Evolutionary conservation across 2,797 vertebrate species (phyloP).

Genomic region (Fringilla coelebs): DNA sequence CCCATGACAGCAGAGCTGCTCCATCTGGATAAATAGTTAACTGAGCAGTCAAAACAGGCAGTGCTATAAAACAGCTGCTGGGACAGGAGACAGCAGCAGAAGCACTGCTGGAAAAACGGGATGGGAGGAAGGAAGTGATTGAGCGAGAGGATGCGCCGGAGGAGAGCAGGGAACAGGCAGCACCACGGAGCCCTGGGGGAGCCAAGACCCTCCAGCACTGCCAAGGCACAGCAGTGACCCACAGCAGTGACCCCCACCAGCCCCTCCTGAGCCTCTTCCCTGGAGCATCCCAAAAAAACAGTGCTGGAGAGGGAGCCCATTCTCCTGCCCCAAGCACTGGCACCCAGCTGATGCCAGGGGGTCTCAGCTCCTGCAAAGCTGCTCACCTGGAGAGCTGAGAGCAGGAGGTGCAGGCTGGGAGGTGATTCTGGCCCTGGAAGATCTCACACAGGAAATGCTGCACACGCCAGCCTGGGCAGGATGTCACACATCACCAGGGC

Average conservation of each 20-base stretch:
- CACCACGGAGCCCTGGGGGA: rapidly evolving
- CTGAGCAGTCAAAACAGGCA: slow-evolving; percentile 34
- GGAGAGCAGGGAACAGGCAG: neutral
- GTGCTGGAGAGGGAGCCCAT: rapidly evolving
- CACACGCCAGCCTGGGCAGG: neutral
- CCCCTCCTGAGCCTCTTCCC: neutral
- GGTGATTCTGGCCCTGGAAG: rapidly evolving
- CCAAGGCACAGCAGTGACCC: neutral
- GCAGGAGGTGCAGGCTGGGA: rapidly evolving
- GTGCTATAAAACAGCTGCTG: slow-evolving; percentile 49
- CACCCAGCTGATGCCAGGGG: neutral
- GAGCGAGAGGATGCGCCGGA: neutral
- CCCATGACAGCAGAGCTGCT: neutral
- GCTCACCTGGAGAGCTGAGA: neutral
- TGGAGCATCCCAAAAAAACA: neutral
- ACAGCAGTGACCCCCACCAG: neutral
- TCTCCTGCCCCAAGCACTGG: neutral
- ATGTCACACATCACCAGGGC: neutral
- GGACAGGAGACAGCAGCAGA: neutral
- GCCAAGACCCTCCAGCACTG: neutral
- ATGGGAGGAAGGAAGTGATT: neutral
- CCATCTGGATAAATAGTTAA: slow-evolving; percentile 59
- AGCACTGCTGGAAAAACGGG: neutral
- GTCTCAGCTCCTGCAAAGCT: neutral
- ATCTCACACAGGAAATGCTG: rapidly evolving